These are phyloP conservation scores for Nemotelus nigrinus DNA, from an alignment of 2,888 invertebrate genomes.

Conservation along the genomic window DNA sequence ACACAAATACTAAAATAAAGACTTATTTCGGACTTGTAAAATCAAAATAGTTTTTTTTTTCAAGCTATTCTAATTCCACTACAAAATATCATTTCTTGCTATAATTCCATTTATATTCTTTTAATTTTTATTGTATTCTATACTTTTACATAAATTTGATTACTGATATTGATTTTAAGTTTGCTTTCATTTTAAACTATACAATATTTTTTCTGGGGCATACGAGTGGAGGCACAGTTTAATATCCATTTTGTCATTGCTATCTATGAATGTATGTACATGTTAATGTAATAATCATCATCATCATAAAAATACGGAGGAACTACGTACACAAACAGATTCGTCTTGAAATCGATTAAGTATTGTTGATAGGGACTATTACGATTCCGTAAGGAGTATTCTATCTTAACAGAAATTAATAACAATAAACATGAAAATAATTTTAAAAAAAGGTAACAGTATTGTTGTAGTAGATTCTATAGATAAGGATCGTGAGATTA, in stretches of 20 bases:
- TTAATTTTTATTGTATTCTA: background rate
- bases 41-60: background rate
- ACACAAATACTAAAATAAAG: slow-evolving; percentile 1
- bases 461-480: background rate
- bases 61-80: background rate
- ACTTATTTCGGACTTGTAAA: background rate
- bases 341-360: too few species aligned
- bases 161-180: slow-evolving; percentile 1
- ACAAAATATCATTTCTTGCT: background rate
- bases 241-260: slow-evolving; percentile 31
- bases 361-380: too few species aligned
- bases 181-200: slow-evolving; percentile 9
- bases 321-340: too few species aligned
- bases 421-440: background rate
- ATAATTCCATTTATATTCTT: too few species aligned
- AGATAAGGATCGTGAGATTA: background rate
- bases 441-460: background rate
- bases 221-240: slow-evolving; percentile 33
- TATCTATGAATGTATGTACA: background rate
- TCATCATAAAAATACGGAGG: too few species aligned
- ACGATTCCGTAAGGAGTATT: too few species aligned
- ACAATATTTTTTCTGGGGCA: background rate
- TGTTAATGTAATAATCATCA: background rate
- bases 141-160: background rate
- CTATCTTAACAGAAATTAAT: background rate